Evolutionary conservation across 2,888 invertebrate species (phyloP).

Genomic region (Ophioninae sp.): DNA sequence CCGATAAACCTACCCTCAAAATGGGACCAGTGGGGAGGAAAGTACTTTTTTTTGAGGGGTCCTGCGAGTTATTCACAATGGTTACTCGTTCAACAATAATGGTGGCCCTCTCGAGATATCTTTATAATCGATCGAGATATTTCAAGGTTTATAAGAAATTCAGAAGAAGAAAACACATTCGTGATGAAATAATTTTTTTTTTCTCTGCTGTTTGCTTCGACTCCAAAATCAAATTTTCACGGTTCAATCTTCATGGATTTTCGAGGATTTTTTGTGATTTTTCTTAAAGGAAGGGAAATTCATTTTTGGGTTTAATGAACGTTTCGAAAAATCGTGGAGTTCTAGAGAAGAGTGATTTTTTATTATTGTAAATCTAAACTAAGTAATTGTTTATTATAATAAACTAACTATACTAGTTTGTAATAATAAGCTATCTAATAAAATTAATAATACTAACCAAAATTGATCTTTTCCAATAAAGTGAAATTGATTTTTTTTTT

Average conservation of each 20-base stretch:
- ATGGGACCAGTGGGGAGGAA: conserved; percentile 26
- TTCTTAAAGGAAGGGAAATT: no score
- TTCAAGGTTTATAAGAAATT: conserved; percentile 39
- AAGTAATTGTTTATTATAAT: no score
- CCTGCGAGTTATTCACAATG: conserved; percentile 48
- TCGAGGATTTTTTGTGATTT: neutral
- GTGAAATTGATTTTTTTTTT: neutral
- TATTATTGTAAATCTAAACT: no score
- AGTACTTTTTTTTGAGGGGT: conserved; percentile 9
- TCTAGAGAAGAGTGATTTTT: no score
- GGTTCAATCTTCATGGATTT: neutral
- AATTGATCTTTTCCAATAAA: no score
- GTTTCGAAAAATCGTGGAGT: no score
- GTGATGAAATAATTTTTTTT: conserved; percentile 26
- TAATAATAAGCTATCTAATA: no score
- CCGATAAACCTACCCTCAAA: conserved; percentile 7
- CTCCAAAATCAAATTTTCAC: neutral
- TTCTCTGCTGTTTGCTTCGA: neutral
- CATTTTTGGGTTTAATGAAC: no score
- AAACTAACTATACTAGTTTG: no score
- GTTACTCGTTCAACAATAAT: conserved; percentile 51
- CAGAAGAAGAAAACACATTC: conserved; percentile 31
- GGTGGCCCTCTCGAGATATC: conserved; percentile 26
- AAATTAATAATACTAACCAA: no score
- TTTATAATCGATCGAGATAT: conserved; percentile 58